Conservation (phyloP, 2,113 vertebrate genomes). For the Eulacestoma nigropectus region DNA sequence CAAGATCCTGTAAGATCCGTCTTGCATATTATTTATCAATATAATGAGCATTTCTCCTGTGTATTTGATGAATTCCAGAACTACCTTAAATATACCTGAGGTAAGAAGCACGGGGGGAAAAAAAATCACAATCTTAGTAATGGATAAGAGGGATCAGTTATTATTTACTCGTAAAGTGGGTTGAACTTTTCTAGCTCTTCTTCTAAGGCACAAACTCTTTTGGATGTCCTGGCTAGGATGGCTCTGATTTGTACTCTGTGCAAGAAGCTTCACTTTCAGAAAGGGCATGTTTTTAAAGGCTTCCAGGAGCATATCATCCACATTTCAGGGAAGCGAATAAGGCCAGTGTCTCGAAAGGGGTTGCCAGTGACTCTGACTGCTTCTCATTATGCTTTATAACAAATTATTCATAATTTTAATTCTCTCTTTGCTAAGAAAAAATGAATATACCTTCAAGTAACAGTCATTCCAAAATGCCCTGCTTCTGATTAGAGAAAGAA, state of each 20-base stretch:
- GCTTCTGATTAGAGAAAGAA: not conserved
- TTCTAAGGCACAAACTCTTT: not conserved
- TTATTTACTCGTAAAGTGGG: not conserved
- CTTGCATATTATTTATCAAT: not conserved
- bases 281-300: not conserved
- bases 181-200: not conserved
- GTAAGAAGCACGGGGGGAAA: accelerated
- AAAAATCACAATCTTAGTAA: not conserved
- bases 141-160: not conserved
- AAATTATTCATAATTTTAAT: not conserved
- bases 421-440: not conserved
- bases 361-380: not conserved
- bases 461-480: not conserved
- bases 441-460: not conserved
- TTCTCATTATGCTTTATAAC: not conserved
- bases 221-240: not conserved
- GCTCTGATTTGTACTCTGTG: not conserved
- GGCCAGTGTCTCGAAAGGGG: not conserved
- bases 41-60: not conserved
- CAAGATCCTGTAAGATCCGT: not conserved
- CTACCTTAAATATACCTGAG: not conserved
- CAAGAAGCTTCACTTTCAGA: not conserved
- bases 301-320: not conserved
- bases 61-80: not conserved
- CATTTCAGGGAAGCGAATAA: not conserved